phyloP scores from a whole-genome alignment of 1,140 invertebrate species.

The Drosophila nigromelanica region DNA sequence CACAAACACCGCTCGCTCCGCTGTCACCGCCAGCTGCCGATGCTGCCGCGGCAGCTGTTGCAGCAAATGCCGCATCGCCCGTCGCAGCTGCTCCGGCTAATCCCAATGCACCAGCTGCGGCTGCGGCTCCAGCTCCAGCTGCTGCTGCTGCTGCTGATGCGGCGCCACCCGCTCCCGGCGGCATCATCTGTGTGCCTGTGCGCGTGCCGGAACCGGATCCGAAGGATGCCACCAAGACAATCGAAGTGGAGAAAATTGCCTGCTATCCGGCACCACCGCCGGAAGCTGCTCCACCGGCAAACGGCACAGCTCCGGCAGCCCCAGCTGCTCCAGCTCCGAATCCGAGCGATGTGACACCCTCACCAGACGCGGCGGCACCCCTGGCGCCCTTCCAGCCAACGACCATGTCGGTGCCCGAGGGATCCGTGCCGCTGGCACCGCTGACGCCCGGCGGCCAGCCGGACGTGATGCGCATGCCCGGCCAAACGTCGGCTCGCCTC shows the following conservation, averaged over 20 bases:
- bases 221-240: constrained; percentile 70
- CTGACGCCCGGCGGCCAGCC: constrained; percentile 80
- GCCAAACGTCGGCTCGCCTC: constrained; percentile 60
- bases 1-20: neutral
- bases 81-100: constrained; percentile 37
- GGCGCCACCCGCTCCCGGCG: constrained; percentile 54
- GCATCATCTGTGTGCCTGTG: constrained; percentile 74
- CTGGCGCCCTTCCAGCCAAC: constrained; percentile 68
- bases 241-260: constrained; percentile 76
- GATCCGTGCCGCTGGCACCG: constrained; percentile 83
- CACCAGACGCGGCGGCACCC: constrained; percentile 48
- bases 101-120: constrained; percentile 84
- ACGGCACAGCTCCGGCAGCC: constrained; percentile 23
- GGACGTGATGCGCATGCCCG: constrained; percentile 82
- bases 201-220: constrained; percentile 76
- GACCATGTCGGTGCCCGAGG: constrained; percentile 74
- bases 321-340: constrained; percentile 38
- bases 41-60: neutral
- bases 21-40: neutral
- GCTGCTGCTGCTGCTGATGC: constrained; percentile 42
- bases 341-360: constrained; percentile 65
- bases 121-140: constrained; percentile 46
- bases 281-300: constrained; percentile 42
- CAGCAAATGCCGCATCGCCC: neutral
- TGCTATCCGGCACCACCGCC: constrained; percentile 78